phyloP scores from a whole-genome alignment of 2,888 invertebrate species.

The Chrysina gloriosa region DNA sequence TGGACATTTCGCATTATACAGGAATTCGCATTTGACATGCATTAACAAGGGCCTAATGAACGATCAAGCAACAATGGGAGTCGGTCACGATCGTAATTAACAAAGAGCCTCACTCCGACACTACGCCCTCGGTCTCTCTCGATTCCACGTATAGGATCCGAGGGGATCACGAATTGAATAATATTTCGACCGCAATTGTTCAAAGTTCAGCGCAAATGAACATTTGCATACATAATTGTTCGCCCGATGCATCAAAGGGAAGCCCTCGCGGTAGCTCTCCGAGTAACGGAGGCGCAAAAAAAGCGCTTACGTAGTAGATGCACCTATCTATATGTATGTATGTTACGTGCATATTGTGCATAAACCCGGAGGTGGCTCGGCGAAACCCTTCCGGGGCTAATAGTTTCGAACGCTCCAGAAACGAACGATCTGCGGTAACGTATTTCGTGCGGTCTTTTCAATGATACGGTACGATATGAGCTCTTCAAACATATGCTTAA shows the following conservation, averaged over 20 bases:
- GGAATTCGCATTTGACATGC: conserved; percentile 39
- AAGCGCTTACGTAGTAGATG: too few species aligned
- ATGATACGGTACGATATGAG: neutral
- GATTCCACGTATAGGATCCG: neutral
- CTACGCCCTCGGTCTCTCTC: neutral
- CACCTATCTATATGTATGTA: too few species aligned
- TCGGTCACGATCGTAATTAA: conserved; percentile 57
- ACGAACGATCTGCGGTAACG: conserved; percentile 14
- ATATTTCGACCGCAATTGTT: conserved; percentile 57
- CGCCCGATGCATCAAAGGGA: conserved; percentile 51
- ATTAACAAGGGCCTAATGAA: conserved; percentile 51
- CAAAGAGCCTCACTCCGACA: conserved; percentile 54
- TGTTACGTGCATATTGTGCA: conserved; percentile 41
- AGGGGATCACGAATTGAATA: conserved; percentile 38
- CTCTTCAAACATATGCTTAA: conserved; percentile 17
- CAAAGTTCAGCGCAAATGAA: conserved; percentile 64
- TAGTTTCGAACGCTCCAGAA: neutral
- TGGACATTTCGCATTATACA: conserved; percentile 25
- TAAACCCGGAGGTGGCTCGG: conserved; percentile 26
- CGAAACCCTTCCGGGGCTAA: conserved; percentile 2
- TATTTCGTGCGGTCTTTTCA: conserved; percentile 5
- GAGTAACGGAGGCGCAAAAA: conserved; percentile 33
- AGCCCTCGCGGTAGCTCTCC: conserved; percentile 25
- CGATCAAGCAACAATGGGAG: conserved; percentile 47
- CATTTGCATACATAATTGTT: conserved; percentile 64